Conservation (phyloP, 1,140 invertebrate species). For the Aplysia californica region DNA sequence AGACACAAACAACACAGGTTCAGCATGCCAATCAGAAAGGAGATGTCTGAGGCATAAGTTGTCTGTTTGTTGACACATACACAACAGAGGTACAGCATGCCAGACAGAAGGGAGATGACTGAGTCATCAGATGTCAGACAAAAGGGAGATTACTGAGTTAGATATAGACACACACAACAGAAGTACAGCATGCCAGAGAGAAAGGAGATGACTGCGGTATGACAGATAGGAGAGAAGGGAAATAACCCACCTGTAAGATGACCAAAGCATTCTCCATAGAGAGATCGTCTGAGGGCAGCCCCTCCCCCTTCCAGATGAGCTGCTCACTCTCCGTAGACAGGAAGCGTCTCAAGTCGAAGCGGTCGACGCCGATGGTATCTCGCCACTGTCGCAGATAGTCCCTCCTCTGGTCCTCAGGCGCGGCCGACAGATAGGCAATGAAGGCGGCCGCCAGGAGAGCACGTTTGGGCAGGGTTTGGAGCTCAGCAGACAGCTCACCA, state of each 20-base stretch:
- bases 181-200: too few relatives aligned
- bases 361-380: constrained; percentile 66
- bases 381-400: constrained; percentile 73
- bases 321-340: constrained; percentile 82
- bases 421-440: constrained; percentile 79
- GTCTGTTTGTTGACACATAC: too few relatives aligned
- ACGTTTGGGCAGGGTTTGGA: constrained; percentile 73
- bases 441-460: constrained; percentile 82
- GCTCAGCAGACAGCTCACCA: constrained; percentile 60
- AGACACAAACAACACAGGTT: too few relatives aligned
- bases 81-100: too few relatives aligned
- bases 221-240: too few relatives aligned
- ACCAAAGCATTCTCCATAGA: constrained; percentile 87
- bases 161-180: too few relatives aligned
- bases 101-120: too few relatives aligned
- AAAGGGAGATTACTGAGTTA: too few relatives aligned
- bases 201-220: too few relatives aligned
- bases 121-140: too few relatives aligned
- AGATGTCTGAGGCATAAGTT: too few relatives aligned
- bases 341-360: constrained; percentile 80
- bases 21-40: too few relatives aligned
- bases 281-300: constrained; percentile 82
- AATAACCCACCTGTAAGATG: constrained; percentile 81
- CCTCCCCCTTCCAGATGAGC: constrained; percentile 87
- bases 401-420: constrained; percentile 77